Evolutionary conservation across 2,113 vertebrate species (phyloP).

Genomic region (Percina caprodes): DNA sequence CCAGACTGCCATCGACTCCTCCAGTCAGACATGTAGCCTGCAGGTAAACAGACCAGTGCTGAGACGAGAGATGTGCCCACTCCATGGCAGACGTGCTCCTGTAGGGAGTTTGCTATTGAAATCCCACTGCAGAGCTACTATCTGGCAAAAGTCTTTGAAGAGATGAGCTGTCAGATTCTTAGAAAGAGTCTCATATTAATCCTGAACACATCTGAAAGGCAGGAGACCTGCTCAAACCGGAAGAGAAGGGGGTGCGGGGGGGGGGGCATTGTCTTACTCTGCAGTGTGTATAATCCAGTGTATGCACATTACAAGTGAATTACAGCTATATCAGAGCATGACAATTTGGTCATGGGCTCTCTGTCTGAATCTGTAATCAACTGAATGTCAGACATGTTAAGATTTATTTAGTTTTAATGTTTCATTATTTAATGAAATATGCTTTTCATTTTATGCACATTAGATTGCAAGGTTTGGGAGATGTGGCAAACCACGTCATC

Average conservation of each 20-base stretch:
- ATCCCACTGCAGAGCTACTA: slow-evolving; percentile 43
- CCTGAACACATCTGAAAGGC: slow-evolving; percentile 28
- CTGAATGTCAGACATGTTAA: background rate
- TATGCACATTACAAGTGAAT: background rate
- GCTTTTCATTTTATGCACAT: background rate
- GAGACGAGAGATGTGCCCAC: slow-evolving; percentile 39
- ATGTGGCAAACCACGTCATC: background rate
- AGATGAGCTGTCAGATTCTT: slow-evolving; percentile 47
- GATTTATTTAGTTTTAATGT: background rate
- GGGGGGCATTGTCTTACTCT: background rate
- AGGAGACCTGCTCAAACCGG: background rate
- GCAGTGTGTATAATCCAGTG: background rate
- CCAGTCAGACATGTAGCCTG: slow-evolving; percentile 19
- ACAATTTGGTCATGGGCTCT: background rate
- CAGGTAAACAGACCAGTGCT: slow-evolving; percentile 43
- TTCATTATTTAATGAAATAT: background rate
- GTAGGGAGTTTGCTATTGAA: slow-evolving; percentile 43
- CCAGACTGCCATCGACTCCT: background rate
- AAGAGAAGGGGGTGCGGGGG: background rate
- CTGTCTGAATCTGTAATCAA: background rate
- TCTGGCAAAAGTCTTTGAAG: slow-evolving; percentile 61
- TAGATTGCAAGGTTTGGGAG: background rate
- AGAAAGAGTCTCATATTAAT: slow-evolving; percentile 49
- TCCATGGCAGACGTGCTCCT: slow-evolving; percentile 35
- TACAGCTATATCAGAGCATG: background rate